These are phyloP conservation scores for Ambastaia sidthimunki DNA, from an alignment of 2,797 vertebrate genomes.

Conservation along the genomic window DNA sequence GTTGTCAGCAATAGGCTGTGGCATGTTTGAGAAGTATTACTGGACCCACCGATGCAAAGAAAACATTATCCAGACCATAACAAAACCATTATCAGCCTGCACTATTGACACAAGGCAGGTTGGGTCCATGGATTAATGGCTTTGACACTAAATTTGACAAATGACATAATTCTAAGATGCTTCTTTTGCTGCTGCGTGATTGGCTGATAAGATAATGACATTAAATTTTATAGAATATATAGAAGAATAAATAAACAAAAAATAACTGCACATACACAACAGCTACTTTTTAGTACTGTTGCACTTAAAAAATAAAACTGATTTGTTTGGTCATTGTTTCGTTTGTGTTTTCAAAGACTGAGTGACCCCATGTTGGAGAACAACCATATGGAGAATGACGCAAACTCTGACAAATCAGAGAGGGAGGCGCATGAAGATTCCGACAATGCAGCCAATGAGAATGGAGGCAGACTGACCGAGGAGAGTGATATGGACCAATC, in stretches of 20 bases:
- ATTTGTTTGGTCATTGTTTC: slow-evolving; percentile 34
- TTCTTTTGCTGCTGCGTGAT: background rate
- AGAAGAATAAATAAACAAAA: background rate
- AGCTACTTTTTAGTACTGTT: background rate
- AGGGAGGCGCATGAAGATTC: slow-evolving; percentile 89
- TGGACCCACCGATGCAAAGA: background rate
- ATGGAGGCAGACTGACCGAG: slow-evolving; percentile 82
- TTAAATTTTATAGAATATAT: background rate
- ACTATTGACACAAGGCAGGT: too few species aligned
- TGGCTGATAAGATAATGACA: background rate
- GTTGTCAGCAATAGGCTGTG: background rate
- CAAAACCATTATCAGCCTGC: too few species aligned
- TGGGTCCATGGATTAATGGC: too few species aligned
- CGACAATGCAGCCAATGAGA: slow-evolving; percentile 82
- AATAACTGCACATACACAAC: background rate
- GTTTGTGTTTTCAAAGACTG: slow-evolving; percentile 74
- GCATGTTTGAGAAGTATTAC: background rate
- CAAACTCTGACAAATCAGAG: slow-evolving; percentile 92
- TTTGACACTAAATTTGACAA: too few species aligned
- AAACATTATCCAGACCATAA: too few species aligned
- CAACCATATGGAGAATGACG: slow-evolving; percentile 88
- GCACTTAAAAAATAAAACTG: background rate
- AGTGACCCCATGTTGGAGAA: slow-evolving; percentile 83
- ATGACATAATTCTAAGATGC: too few species aligned
- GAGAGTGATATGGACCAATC: slow-evolving; percentile 90